Evolutionary conservation across 2,888 invertebrate species (phyloP), one percentile per base, ranked within the genome.

Genomic region (Phoronis australis): DNA sequence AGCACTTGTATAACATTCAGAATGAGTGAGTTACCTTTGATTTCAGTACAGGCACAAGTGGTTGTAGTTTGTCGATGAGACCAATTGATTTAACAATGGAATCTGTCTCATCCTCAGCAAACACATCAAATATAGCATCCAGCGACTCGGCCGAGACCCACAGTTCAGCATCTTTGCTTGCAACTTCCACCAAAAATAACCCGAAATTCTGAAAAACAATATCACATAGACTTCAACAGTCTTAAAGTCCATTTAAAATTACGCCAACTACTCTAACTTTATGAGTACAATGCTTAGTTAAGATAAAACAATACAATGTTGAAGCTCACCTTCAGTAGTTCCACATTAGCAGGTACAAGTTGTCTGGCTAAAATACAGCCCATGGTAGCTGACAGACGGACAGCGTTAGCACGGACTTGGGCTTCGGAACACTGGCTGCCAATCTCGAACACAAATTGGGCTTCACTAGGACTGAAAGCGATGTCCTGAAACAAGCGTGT

Each of bases 71-170:
- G n/a, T 82, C 82, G 2, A 84, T 80, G 44, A 88, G 79, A 56
- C 82, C 80, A 18, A 87, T 80, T 66, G 85, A 84, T 52, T 78
- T 78, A 1, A 86, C 84, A 50, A 87, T 75, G 21, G 68, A 66
- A 69, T 87, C 85, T 48, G 85, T 84, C 65, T 86, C 85, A 66
- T 88, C 88, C 66, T 87, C 87, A 0, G 85, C 82, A 74, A 86
- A 88, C 59, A 88, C 81, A 68, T 88, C 88, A 75, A 88, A 85
- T 24, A 88, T 67, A 0, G 85, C 83, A 67, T 88, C 88, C 37
- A 88, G 69, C 3, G 85, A 83, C 78, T 88, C 88, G 0, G 87
- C 86, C 31, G 85, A 77, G 4, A 87, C 83, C 85, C 86, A 86
- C 5, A 85, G 82, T 54, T 85, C 84, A 21, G 78, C 75, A 65